Evolutionary conservation across 2,113 vertebrate species (phyloP).

Genomic region (Hipposideros armiger): DNA sequence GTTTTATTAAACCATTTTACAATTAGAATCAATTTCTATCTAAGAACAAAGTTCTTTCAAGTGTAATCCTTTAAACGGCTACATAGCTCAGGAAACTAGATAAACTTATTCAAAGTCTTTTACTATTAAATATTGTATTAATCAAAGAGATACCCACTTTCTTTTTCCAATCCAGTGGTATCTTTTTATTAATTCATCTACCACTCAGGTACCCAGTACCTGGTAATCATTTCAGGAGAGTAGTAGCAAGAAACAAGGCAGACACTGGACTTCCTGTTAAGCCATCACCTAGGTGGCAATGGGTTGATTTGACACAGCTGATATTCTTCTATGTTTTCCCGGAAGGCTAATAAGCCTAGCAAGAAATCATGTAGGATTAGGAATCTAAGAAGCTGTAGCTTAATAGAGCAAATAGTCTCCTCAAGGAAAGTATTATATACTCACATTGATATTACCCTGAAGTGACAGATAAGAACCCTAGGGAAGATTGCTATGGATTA

Average conservation of each 20-base stretch:
- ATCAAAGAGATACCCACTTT: background rate
- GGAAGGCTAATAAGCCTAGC: background rate
- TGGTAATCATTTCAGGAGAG: background rate
- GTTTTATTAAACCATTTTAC: background rate
- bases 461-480: background rate
- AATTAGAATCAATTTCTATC: slow-evolving; percentile 13
- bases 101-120: background rate
- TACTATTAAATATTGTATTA: background rate
- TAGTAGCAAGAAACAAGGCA: background rate
- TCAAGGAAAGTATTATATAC: background rate
- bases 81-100: background rate
- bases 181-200: background rate
- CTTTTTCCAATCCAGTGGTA: background rate
- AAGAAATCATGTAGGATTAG: background rate
- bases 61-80: background rate
- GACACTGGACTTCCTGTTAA: background rate
- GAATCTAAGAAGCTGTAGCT: background rate
- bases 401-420: background rate
- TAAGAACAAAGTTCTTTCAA: background rate
- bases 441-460: background rate
- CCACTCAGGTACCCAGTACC: fast-evolving
- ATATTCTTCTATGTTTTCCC: background rate
- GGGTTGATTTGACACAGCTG: background rate
- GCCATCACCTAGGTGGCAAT: background rate
- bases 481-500: background rate